A percentile compares a stretch with the other conserved stretches of the same genome.
phyloP scores from a whole-genome alignment of 2,888 invertebrate species.

The Rhamnusium bicolor region DNA sequence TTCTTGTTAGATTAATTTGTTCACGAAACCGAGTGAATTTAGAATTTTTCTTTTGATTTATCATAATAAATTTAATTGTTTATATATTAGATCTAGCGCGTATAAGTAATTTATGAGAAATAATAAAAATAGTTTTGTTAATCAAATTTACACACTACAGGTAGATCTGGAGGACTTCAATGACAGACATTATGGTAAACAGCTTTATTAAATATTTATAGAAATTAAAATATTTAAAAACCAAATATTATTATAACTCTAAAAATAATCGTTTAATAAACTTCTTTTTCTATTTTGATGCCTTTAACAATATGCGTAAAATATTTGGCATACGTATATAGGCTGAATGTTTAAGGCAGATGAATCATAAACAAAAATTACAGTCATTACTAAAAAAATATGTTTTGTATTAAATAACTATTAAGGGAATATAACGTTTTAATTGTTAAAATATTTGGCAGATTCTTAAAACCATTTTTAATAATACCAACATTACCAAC shows the following conservation, averaged over 20 bases:
- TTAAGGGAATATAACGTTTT: background rate
- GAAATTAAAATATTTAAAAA: conserved; percentile 1
- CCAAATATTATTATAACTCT: background rate
- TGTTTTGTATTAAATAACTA: background rate
- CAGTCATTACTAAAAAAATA: background rate
- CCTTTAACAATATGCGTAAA: conserved; percentile 4
- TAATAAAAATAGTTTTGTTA: background rate
- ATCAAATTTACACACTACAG: background rate
- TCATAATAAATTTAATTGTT: too few relatives aligned
- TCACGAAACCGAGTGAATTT: too few relatives aligned
- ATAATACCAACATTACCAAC: conserved; percentile 44
- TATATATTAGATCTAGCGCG: too few relatives aligned
- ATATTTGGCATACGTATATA: conserved; percentile 2
- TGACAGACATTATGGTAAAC: background rate
- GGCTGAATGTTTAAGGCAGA: background rate
- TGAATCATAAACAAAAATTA: background rate
- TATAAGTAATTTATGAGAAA: too few relatives aligned
- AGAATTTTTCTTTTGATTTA: too few relatives aligned
- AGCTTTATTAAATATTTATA: background rate
- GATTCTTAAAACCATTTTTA: conserved; percentile 47
- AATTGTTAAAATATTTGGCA: conserved; percentile 45
- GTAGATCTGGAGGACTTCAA: background rate
- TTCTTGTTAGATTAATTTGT: too few relatives aligned
- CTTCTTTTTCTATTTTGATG: conserved; percentile 7
- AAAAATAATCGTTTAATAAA: conserved; percentile 6